These are phyloP conservation scores for Brenthis daphne DNA, from an alignment of 2,888 invertebrate genomes.

Conservation along the genomic window DNA sequence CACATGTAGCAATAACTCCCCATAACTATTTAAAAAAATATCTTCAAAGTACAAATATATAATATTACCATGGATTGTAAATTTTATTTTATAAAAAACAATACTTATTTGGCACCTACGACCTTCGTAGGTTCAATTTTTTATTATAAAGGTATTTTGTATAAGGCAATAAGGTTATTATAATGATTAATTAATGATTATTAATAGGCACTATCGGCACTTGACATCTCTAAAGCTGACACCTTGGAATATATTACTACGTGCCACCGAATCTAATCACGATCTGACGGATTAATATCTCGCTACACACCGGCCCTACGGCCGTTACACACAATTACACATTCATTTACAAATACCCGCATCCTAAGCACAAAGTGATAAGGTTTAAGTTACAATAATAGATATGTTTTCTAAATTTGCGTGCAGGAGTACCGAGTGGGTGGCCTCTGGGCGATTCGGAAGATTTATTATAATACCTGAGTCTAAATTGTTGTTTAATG, in stretches of 20 bases:
- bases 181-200: background rate
- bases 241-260: constrained; percentile 77
- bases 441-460: constrained; percentile 60
- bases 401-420: constrained; percentile 5
- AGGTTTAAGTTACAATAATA: constrained; percentile 40
- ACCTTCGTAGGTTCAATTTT: too few species aligned
- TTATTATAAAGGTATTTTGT: too few species aligned
- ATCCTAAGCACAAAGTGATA: constrained; percentile 41
- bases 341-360: constrained; percentile 36
- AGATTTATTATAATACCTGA: constrained; percentile 77
- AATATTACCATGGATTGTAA: too few species aligned
- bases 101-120: too few species aligned
- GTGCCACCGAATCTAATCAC: constrained; percentile 81
- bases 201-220: constrained; percentile 29
- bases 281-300: constrained; percentile 79
- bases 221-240: constrained; percentile 51
- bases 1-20: too few species aligned
- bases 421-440: constrained; percentile 50
- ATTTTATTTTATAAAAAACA: too few species aligned
- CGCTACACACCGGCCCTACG: constrained; percentile 63
- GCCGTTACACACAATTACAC: constrained; percentile 59
- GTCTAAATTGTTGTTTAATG: constrained; percentile 74
- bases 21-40: too few species aligned
- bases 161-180: background rate
- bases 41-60: too few species aligned